A percentile compares a stretch with the other conserved stretches of the same genome.
These are phyloP conservation scores for Drosophila parvula DNA, from an alignment of 1,140 invertebrate genomes.

Conservation along the genomic window DNA sequence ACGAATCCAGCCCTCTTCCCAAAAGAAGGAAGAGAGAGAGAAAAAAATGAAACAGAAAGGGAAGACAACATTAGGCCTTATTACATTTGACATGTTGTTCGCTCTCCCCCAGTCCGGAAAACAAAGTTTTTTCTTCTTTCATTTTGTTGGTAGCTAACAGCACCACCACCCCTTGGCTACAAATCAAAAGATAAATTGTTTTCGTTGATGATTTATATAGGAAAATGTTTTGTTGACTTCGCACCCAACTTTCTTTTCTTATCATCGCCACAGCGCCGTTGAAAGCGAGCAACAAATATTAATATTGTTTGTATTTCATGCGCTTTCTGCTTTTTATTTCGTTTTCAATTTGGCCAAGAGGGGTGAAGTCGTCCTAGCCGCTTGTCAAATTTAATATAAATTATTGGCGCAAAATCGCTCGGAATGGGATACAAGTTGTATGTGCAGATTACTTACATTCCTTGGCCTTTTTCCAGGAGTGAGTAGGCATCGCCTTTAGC, in stretches of 20 bases:
- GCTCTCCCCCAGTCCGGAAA: constrained; percentile 23
- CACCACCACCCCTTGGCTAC: constrained; percentile 61
- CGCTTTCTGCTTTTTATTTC: constrained; percentile 61
- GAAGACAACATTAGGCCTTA: constrained; percentile 67
- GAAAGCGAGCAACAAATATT: constrained; percentile 74
- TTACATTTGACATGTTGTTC: constrained; percentile 80
- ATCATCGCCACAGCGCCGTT: constrained; percentile 44
- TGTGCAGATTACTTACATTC: constrained; percentile 40
- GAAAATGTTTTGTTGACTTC: constrained; percentile 68
- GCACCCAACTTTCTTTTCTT: constrained; percentile 41
- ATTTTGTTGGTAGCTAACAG: constrained; percentile 36
- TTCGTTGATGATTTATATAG: constrained; percentile 80
- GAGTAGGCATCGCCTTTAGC: constrained; percentile 10
- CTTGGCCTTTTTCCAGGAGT: constrained; percentile 23
- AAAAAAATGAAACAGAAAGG: constrained; percentile 11
- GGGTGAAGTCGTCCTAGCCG: not conserved
- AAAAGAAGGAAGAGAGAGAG: not conserved
- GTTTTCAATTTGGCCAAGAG: constrained; percentile 57
- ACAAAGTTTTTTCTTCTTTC: constrained; percentile 54
- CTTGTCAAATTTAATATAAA: constrained; percentile 68
- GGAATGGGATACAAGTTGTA: constrained; percentile 13
- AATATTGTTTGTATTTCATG: constrained; percentile 73
- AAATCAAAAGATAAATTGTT: constrained; percentile 82
- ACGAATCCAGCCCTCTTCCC: constrained; percentile 20
- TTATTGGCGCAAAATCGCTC: constrained; percentile 39